phyloP scores from a whole-genome alignment of 1,140 invertebrate genomes.

The Drosophila nikananu region DNA sequence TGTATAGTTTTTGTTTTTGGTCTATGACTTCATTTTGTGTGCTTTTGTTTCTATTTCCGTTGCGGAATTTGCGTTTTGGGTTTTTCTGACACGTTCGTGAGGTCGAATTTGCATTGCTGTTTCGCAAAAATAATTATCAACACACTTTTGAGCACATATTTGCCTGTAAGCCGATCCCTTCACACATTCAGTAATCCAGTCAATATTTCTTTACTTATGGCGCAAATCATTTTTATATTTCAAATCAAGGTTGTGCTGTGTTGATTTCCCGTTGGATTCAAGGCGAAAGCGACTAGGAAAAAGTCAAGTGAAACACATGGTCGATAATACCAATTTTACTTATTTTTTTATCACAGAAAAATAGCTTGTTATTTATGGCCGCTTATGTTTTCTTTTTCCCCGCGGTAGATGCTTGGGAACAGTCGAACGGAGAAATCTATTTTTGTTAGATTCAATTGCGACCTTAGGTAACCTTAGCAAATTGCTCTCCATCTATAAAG shows the following conservation, averaged over 20 bases:
- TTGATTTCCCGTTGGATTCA: not conserved
- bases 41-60: conserved; percentile 47
- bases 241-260: not conserved
- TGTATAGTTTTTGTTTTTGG: conserved; percentile 22
- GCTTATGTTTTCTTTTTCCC: conserved; percentile 29
- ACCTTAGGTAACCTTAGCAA: conserved; percentile 30
- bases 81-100: conserved; percentile 71
- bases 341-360: conserved; percentile 20
- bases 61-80: conserved; percentile 35
- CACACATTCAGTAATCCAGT: not conserved
- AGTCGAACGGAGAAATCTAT: conserved; percentile 20
- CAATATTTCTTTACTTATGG: conserved; percentile 12
- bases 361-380: conserved; percentile 9
- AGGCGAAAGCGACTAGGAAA: conserved; percentile 2
- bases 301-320: conserved; percentile 16
- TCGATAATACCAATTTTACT: conserved; percentile 6
- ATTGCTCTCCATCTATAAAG: conserved; percentile 10
- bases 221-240: not conserved
- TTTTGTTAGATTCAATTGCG: conserved; percentile 2
- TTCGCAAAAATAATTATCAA: conserved; percentile 30
- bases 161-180: not conserved
- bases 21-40: conserved; percentile 47
- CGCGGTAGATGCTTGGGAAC: not conserved
- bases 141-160: conserved; percentile 7
- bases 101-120: conserved; percentile 38